phyloP scores from a whole-genome alignment of 2,888 invertebrate species.

The Epinotia demarniana region DNA sequence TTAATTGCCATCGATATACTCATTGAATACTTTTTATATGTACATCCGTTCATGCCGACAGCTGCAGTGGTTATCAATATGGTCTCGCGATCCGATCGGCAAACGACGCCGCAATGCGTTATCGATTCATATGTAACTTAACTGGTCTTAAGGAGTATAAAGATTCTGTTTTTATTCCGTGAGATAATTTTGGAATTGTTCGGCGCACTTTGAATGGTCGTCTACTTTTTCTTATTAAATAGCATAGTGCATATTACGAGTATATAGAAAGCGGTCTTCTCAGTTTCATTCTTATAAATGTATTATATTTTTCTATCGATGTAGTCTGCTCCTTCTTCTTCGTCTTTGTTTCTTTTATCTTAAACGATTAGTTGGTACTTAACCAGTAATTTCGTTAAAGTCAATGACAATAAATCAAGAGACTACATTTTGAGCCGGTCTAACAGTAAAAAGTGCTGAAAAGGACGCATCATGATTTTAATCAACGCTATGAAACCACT shows the following conservation, averaged over 20 bases:
- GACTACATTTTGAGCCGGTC: not conserved
- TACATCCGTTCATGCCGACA: conserved; percentile 54
- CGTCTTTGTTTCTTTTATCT: not conserved
- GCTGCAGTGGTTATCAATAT: conserved; percentile 66
- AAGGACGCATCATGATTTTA: conserved; percentile 24
- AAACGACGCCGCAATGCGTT: conserved; percentile 76
- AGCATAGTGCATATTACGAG: not conserved
- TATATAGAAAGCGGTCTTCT: not conserved
- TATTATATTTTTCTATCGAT: not conserved
- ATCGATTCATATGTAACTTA: conserved; percentile 71
- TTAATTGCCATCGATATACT: conserved; percentile 38
- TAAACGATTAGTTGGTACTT: not conserved
- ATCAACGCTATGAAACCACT: conserved; percentile 35
- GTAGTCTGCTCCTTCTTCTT: not conserved
- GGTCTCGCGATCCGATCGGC: conserved; percentile 70
- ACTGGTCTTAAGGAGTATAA: conserved; percentile 61
- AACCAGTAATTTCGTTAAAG: not conserved
- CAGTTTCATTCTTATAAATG: too few relatives aligned
- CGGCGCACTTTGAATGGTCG: conserved; percentile 23
- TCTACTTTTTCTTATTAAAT: conserved; percentile 20
- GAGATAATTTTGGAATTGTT: conserved; percentile 38
- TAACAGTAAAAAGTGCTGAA: not conserved
- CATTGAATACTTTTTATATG: conserved; percentile 39
- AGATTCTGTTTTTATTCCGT: conserved; percentile 43
- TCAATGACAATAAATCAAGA: not conserved